Conservation (phyloP, 2,113 vertebrate genomes). For the Ranitomeya imitator region DNA sequence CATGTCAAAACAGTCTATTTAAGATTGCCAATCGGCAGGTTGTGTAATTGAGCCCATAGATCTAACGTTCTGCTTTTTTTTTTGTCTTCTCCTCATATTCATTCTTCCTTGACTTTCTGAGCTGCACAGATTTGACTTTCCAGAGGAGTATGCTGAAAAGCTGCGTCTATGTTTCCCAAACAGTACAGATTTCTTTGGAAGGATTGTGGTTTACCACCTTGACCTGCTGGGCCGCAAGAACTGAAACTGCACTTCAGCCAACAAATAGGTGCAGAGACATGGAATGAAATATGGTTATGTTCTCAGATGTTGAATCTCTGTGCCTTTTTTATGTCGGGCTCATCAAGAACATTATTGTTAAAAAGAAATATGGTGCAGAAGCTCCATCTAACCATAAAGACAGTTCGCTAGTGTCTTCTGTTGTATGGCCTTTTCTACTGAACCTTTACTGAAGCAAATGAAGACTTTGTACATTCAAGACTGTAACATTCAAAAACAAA, state of each 20-base stretch:
- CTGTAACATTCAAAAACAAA: not conserved
- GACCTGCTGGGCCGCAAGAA: conserved; percentile 79
- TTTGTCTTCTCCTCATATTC: not conserved
- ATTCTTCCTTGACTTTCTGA: conserved; percentile 70
- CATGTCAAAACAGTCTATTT: no score
- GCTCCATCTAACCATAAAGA: no score
- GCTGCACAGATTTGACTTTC: conserved; percentile 84
- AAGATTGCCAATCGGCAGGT: no score
- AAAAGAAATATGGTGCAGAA: no score
- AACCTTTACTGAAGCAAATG: not conserved
- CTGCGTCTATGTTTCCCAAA: conserved; percentile 89
- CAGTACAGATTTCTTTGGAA: conserved; percentile 90
- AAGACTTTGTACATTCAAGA: not conserved
- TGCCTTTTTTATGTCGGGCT: not conserved
- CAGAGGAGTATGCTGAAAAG: conserved; percentile 75
- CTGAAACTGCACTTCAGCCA: not conserved
- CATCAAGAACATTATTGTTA: no score
- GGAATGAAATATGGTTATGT: not conserved
- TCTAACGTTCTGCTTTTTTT: not conserved
- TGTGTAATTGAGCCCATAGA: no score
- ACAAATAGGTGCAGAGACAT: not conserved
- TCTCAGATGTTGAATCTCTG: not conserved
- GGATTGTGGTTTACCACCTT: conserved; percentile 89
- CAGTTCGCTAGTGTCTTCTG: no score
- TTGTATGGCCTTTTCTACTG: not conserved